Evolutionary conservation across 2,113 vertebrate genomes (phyloP).

Genomic region (Danio rerio): DNA sequence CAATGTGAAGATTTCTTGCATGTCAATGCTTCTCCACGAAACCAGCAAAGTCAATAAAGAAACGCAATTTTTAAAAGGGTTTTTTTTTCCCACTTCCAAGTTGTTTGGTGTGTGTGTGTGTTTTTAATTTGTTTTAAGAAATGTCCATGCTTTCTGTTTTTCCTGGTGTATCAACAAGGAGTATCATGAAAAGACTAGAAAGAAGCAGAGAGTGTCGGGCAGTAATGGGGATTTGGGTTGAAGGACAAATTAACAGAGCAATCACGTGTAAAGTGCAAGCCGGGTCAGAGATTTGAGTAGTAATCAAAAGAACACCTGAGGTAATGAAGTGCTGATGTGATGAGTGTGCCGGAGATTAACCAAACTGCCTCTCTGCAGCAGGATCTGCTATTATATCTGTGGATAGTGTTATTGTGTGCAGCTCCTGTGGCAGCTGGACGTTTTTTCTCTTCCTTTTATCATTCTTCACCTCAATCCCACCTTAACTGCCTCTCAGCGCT

Average conservation of each 20-base stretch:
- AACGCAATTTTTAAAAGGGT: no score
- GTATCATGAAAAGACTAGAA: neutral
- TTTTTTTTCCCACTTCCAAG: no score
- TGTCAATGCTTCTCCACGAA: no score
- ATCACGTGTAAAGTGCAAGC: conserved; percentile 52
- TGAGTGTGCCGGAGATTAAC: conserved; percentile 70
- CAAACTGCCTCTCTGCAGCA: conserved; percentile 68
- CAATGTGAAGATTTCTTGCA: no score
- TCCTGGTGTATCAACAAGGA: neutral
- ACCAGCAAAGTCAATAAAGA: no score
- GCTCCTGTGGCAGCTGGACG: conserved; percentile 70
- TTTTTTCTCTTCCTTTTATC: conserved; percentile 65
- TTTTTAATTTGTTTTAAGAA: no score
- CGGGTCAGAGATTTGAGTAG: conserved; percentile 60
- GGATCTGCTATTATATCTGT: conserved; percentile 65
- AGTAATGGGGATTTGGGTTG: neutral
- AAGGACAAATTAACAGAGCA: conserved; percentile 57
- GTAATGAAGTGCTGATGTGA: conserved; percentile 71
- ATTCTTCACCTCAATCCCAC: conserved; percentile 49
- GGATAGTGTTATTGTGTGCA: conserved; percentile 70
- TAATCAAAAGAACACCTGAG: conserved; percentile 73
- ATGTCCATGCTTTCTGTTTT: neutral
- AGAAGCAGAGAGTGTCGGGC: conserved; percentile 11
- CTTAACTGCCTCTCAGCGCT: conserved; percentile 53
- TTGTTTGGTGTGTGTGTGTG: no score